Evolutionary conservation across 2,888 invertebrate species (phyloP).

Genomic region (Meloe dianella): DNA sequence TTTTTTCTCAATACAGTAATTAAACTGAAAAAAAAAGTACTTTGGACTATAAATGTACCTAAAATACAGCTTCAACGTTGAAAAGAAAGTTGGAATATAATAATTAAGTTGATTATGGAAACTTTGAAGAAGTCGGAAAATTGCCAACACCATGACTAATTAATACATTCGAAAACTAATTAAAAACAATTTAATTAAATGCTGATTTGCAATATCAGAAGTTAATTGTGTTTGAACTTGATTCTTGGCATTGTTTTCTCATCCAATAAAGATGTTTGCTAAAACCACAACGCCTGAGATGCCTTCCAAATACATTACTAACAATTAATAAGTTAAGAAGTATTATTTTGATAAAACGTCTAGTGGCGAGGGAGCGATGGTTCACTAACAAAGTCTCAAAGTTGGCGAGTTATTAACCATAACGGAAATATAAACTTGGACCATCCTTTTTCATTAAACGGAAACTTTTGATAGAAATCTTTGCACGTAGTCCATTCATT

Average conservation of each 20-base stretch:
- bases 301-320: slow-evolving; percentile 47
- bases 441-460: slow-evolving; percentile 55
- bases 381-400: slow-evolving; percentile 48
- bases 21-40: neutral
- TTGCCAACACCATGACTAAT: slow-evolving; percentile 30
- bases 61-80: neutral
- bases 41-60: neutral
- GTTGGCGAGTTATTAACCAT: slow-evolving; percentile 53
- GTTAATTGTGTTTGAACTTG: slow-evolving; percentile 16
- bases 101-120: neutral
- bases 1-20: neutral
- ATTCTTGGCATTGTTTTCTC: slow-evolving; percentile 18
- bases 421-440: slow-evolving; percentile 54
- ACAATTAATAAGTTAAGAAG: slow-evolving; percentile 54
- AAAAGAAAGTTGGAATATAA: neutral
- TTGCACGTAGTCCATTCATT: slow-evolving; percentile 35
- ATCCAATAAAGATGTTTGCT: slow-evolving; percentile 28
- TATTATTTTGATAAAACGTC: slow-evolving; percentile 55
- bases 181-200: slow-evolving; percentile 40
- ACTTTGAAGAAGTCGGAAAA: neutral
- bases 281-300: slow-evolving; percentile 44
- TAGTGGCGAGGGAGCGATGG: slow-evolving; percentile 46
- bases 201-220: slow-evolving; percentile 33
- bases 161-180: slow-evolving; percentile 37
- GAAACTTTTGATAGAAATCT: slow-evolving; percentile 45